Evolutionary conservation across 2,113 vertebrate species (phyloP).

Genomic region (Odocoileus virginianus): DNA sequence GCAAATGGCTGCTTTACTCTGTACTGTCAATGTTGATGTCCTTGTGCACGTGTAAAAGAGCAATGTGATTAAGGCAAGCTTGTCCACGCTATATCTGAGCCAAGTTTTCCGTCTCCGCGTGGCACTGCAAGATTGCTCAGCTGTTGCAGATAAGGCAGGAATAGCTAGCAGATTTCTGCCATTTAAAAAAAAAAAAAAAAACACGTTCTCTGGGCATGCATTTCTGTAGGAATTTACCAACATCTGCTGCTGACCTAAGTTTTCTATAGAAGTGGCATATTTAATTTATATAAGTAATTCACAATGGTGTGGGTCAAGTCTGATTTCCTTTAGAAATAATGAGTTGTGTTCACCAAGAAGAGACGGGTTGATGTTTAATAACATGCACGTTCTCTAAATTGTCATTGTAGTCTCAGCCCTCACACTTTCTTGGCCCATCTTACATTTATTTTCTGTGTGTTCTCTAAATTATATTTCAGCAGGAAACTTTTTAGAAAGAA

Average conservation of each 20-base stretch:
- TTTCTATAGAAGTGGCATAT: slow-evolving; percentile 76
- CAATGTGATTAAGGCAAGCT: slow-evolving; percentile 86
- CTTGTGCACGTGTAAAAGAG: slow-evolving; percentile 86
- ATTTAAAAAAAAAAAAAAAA: slow-evolving; percentile 77
- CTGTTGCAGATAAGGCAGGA: slow-evolving; percentile 86
- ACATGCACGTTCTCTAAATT: slow-evolving; percentile 51
- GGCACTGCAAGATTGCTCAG: slow-evolving; percentile 86
- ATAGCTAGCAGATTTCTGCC: slow-evolving; percentile 85
- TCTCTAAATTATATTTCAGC: slow-evolving; percentile 65
- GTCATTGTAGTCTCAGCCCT: slow-evolving; percentile 31
- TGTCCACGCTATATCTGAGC: slow-evolving; percentile 84
- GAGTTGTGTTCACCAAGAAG: slow-evolving; percentile 45
- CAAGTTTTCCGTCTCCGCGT: slow-evolving; percentile 85
- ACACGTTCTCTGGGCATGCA: slow-evolving; percentile 70
- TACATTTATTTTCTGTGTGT: slow-evolving; percentile 71
- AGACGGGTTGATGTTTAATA: slow-evolving; percentile 33
- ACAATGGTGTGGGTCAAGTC: slow-evolving; percentile 56
- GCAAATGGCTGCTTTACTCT: slow-evolving; percentile 85
- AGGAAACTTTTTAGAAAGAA: slow-evolving; percentile 72
- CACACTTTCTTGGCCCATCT: slow-evolving; percentile 47
- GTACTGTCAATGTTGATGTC: slow-evolving; percentile 86
- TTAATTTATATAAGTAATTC: slow-evolving; percentile 65
- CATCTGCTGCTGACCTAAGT: slow-evolving; percentile 82
- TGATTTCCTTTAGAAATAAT: slow-evolving; percentile 59
- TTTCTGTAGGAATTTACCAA: slow-evolving; percentile 81